Conservation (phyloP, 2,113 vertebrate genomes). For the Cardinalis cardinalis region DNA sequence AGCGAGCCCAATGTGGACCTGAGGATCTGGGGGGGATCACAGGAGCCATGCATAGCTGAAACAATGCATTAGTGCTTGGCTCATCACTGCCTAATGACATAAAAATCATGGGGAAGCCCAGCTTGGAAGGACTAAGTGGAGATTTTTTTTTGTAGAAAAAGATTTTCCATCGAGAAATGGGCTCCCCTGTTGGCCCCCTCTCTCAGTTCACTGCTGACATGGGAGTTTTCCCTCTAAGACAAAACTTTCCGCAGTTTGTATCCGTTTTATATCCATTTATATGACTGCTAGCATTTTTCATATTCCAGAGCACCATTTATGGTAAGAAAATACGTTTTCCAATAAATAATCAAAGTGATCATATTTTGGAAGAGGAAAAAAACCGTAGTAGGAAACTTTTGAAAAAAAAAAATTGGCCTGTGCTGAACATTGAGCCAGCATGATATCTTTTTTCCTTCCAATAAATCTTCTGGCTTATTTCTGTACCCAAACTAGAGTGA, state of each 20-base stretch:
- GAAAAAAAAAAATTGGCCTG: background rate
- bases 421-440: background rate
- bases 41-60: background rate
- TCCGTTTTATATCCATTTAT: background rate
- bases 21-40: background rate
- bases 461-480: slow-evolving; percentile 16
- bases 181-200: background rate
- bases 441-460: slow-evolving; percentile 27
- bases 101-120: background rate
- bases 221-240: slow-evolving; percentile 1
- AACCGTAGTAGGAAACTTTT: background rate
- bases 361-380: slow-evolving; percentile 2
- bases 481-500: background rate
- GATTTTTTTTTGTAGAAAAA: background rate
- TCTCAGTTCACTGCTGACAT: background rate
- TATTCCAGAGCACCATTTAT: slow-evolving; percentile 29
- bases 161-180: background rate
- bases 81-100: background rate
- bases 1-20: background rate
- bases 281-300: slow-evolving; percentile 15
- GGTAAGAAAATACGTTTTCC: background rate
- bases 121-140: background rate
- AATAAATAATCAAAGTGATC: slow-evolving; percentile 57
- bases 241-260: slow-evolving; percentile 27
- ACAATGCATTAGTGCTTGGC: background rate